Conservation (phyloP, 2,797 vertebrate genomes). For the Hippoglossus hippoglossus region DNA sequence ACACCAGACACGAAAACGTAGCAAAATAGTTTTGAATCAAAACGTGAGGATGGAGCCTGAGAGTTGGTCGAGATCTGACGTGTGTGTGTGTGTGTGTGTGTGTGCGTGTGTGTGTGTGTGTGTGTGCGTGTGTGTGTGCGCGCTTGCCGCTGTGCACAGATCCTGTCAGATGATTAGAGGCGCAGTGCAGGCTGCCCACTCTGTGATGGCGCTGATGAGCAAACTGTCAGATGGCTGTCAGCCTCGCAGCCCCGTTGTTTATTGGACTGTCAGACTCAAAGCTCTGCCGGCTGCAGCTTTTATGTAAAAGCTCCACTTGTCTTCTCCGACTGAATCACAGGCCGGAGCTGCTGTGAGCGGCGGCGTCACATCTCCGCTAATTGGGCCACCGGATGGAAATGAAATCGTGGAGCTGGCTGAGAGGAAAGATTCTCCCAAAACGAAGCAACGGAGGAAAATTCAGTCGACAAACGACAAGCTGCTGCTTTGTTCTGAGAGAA, state of each 20-base stretch:
- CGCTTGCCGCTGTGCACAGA: not conserved
- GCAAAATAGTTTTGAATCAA: too few relatives aligned
- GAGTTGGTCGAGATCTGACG: not conserved
- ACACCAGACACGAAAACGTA: too few relatives aligned
- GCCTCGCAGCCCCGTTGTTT: constrained; percentile 24
- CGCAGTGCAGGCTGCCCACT: constrained; percentile 13
- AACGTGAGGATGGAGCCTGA: too few relatives aligned
- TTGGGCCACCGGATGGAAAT: constrained; percentile 17
- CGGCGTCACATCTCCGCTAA: constrained; percentile 28
- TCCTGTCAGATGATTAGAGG: constrained; percentile 48
- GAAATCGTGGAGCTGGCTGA: constrained; percentile 4
- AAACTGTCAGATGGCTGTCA: constrained; percentile 42
- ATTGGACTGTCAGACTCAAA: constrained; percentile 19
- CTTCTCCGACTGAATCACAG: constrained; percentile 12
- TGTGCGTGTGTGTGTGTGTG: constrained; percentile 5
- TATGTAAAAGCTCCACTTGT: constrained; percentile 3
- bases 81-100: not conserved
- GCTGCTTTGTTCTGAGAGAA: too few relatives aligned
- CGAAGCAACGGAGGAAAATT: constrained; percentile 7
- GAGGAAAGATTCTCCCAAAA: not conserved
- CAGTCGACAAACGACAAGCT: not conserved
- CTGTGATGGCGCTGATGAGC: constrained; percentile 24
- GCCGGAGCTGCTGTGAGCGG: not conserved
- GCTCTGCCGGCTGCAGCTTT: not conserved
- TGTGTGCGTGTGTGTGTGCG: not conserved